Conservation (phyloP, 2,113 vertebrate species). For the Gobio gobio region DNA sequence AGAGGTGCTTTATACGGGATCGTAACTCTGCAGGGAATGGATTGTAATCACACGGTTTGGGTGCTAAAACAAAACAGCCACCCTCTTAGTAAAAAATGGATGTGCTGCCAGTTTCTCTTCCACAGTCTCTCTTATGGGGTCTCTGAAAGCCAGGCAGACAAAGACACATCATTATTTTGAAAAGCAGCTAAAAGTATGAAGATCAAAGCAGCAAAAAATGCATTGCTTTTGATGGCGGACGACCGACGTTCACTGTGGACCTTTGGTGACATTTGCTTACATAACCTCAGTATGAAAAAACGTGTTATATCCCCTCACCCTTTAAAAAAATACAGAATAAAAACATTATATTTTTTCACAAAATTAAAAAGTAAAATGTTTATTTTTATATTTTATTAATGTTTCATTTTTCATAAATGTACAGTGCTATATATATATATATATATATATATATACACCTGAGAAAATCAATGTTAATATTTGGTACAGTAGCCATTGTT, state of each 20-base stretch:
- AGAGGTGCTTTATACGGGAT: neutral
- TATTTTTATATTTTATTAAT: no score
- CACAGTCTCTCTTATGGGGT: neutral
- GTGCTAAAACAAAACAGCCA: constrained; percentile 17
- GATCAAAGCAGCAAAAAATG: constrained; percentile 16
- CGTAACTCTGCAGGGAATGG: constrained; percentile 32
- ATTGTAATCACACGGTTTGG: constrained; percentile 34
- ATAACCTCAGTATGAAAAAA: neutral
- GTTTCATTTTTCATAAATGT: no score
- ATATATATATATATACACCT: no score
- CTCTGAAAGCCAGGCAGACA: constrained; percentile 32
- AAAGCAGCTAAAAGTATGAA: constrained; percentile 35
- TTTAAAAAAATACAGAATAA: neutral
- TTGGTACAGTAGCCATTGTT: no score
- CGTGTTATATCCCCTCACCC: neutral
- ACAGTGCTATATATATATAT: no score
- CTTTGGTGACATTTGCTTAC: constrained; percentile 1
- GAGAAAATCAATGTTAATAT: no score
- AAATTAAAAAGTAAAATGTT: no score
- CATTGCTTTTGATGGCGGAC: neutral
- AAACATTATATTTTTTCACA: no score
- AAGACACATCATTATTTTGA: constrained; percentile 38
- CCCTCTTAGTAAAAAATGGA: constrained; percentile 11
- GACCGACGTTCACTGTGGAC: neutral
- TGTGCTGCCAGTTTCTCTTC: constrained; percentile 17